Evolutionary conservation across 30 jellyfish, hydroid and myxozoan species (phyloP), one percentile per base, ranked within the genome.

Genomic region (Hydractinia symbiolongicarpus): DNA sequence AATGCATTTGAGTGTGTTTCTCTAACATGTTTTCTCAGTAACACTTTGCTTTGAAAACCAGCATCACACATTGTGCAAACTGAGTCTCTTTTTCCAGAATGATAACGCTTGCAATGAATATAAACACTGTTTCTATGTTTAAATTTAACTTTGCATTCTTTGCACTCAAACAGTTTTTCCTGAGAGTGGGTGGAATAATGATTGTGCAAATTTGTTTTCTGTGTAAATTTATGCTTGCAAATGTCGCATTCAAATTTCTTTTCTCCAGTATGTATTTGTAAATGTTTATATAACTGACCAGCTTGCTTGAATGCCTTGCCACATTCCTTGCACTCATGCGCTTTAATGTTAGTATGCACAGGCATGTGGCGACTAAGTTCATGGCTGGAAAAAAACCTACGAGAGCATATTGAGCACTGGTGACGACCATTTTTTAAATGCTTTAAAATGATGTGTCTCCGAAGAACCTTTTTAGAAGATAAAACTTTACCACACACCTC

Each of bases 321-420:
- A 64, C 74, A 64, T 7, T n/a, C 40, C 40, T 64, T 64, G 17
- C 74, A 64, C 9, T 44, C 52, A 64, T n/a, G 40, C 0, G 19
- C 40, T 6, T 64, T 64, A n/a, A 64, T 13, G 74, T 64, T 64
- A 1, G 74, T 64, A 64, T 64, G 74, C 19, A 64, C 74, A 64
- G 74, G 74, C 74, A 64, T 64, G 17, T 64, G 74, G 19, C 74
- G 19, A 64, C 74, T 64, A n/a, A 64, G 40, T 64, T 64, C 74
- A 13, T 64, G 9, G 8, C 52, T n/a, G 9, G 74, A 64, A 51
- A 64, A 64, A 13, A 64, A 64, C 74, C 74, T 64, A 7, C 17
- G 9, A 13, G 19, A 6, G 40, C 74, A 64, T n/a, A 64, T 8
- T n/a, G 74, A n/a, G 17, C 74, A 64, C 40, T 64, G 74, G 17